Conservation (phyloP, 2,797 vertebrate species). For the Halcyon chelicuti region DNA sequence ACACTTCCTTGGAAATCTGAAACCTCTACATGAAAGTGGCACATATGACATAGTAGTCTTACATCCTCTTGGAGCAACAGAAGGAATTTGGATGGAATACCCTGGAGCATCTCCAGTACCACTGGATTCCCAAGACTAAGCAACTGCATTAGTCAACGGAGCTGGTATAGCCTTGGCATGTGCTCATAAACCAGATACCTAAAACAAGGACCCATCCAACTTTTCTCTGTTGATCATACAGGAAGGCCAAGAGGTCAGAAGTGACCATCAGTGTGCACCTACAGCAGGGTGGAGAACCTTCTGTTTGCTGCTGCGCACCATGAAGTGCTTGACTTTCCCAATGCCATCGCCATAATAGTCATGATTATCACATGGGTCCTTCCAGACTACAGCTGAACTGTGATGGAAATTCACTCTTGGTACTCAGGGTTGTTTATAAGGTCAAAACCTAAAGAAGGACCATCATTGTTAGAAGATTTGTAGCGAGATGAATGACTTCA, state of each 20-base stretch:
- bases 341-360: not conserved
- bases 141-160: too few species aligned
- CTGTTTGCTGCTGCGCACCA: not conserved
- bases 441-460: not conserved
- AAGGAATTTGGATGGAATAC: not conserved
- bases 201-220: not conserved
- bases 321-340: not conserved
- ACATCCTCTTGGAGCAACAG: not conserved
- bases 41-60: not conserved
- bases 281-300: not conserved
- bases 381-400: not conserved
- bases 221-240: not conserved
- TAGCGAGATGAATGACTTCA: constrained; percentile 1
- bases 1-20: not conserved
- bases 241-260: not conserved
- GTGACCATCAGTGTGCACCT: not conserved
- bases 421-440: not conserved
- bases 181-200: not conserved
- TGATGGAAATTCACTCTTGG: not conserved
- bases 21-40: not conserved
- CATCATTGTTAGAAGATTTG: not conserved
- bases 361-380: not conserved
- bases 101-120: not conserved
- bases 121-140: not conserved
- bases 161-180: not conserved